Percentiles rank a stretch among this genome's conserved stretches.
phyloP scores from a whole-genome alignment of 35 echinoderm and acorn worm genomes.

The Lytechinus variegatus region DNA sequence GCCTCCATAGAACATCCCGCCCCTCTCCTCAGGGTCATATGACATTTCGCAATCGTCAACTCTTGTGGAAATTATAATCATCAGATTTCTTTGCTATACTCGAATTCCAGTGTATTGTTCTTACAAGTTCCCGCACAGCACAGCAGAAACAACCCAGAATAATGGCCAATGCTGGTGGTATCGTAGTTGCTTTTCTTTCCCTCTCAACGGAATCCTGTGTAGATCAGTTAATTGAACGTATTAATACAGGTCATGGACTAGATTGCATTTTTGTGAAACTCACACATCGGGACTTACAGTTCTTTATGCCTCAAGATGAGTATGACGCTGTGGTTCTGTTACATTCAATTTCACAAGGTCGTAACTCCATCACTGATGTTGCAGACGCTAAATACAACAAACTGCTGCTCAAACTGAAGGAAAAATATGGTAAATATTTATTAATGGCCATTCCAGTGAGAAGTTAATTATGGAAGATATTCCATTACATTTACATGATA shows the following conservation, averaged over 20 bases:
- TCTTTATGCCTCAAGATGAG: background rate
- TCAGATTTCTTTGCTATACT: background rate
- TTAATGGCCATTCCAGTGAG: no score
- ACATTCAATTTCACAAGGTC: conserved; percentile 35
- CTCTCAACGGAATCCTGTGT: background rate
- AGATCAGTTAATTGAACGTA: background rate
- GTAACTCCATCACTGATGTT: conserved; percentile 33
- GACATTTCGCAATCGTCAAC: background rate
- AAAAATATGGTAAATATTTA: background rate
- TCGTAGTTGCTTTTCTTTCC: background rate
- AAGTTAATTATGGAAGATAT: no score
- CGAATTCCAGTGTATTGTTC: background rate
- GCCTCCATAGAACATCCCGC: background rate
- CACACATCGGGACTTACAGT: background rate
- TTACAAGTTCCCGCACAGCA: background rate
- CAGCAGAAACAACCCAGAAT: background rate
- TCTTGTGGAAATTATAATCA: background rate
- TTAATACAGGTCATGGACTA: background rate
- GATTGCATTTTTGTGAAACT: background rate
- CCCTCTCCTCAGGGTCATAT: background rate
- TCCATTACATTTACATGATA: no score
- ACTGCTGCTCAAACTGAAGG: background rate
- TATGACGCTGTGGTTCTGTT: conserved; percentile 22
- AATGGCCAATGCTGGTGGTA: background rate
- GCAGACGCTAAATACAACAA: conserved; percentile 22